These are phyloP conservation scores for Larimichthys crocea DNA, from an alignment of 2,113 vertebrate genomes.

Conservation along the genomic window DNA sequence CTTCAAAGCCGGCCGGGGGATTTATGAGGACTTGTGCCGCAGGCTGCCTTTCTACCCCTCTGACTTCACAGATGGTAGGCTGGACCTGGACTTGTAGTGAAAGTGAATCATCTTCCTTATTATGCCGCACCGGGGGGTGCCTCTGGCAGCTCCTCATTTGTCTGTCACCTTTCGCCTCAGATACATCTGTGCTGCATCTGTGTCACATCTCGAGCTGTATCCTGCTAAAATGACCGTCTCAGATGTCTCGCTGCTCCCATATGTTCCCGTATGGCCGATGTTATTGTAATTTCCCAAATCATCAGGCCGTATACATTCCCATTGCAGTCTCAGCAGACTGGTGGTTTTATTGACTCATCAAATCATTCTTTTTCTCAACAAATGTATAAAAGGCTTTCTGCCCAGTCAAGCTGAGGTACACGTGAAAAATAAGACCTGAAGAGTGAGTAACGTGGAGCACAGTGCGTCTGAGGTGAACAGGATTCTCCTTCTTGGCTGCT, in stretches of 20 bases:
- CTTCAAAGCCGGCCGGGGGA: constrained; percentile 91
- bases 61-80: constrained; percentile 97
- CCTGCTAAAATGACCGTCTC: constrained; percentile 30
- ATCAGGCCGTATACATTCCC: constrained; percentile 3
- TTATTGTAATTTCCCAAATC: constrained; percentile 46
- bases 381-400: constrained; percentile 2
- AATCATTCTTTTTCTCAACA: constrained; percentile 11
- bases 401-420: neutral
- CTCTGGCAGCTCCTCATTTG: constrained; percentile 64
- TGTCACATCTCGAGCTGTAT: constrained; percentile 45
- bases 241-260: constrained; percentile 37
- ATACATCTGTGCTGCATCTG: constrained; percentile 67
- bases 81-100: constrained; percentile 49
- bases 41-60: constrained; percentile 92
- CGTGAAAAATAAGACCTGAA: neutral
- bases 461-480: neutral
- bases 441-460: too few species aligned
- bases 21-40: constrained; percentile 93
- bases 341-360: constrained; percentile 43
- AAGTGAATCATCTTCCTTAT: constrained; percentile 72
- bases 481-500: neutral
- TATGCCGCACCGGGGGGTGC: constrained; percentile 44
- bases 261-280: constrained; percentile 27
- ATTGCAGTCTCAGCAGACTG: neutral
- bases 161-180: constrained; percentile 64